Evolutionary conservation across 2,888 invertebrate species (phyloP), one percentile per base, ranked within the genome.

Genomic region (Drosophila sordidula): DNA sequence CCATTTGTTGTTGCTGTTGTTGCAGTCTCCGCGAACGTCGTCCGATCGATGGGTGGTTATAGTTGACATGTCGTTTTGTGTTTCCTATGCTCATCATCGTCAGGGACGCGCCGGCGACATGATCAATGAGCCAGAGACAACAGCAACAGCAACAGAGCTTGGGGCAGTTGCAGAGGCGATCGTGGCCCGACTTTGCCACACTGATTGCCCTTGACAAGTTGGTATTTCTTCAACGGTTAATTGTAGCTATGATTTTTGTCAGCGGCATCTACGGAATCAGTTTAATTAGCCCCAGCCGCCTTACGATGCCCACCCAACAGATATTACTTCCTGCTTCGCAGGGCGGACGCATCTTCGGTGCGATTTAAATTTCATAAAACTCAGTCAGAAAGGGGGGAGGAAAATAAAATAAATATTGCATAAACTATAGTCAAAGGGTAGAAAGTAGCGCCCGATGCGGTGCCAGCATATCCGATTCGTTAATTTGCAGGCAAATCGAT

Each of bases 11-110:
- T 32, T 38, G 32, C 56, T 14, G 51, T 59, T 62, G 55, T 44
- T 56, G 58, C 56, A 57, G 52, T 65, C 52, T 59, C 62, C 70
- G 78, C 49, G 46, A 70, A 68, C 70, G 67, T 71, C 63, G 67
- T 55, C 85, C 87, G 85, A 90, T 89, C 90, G 87, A 90, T 89
- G 89, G 90, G 90, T 89, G 89, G 90, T 89, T 89, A 84, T 79
- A 80, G 88, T 82, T 88, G 89, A 88, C 90, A 89, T 85, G 81
- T 87, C 87, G 87, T 74, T 75, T 75, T 88, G 70, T 87, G 86
- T 79, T 78, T 67, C 74, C 67, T 75, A 51, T 71, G 76, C 75
- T 72, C 75, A 75, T 70, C 78, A 78, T 79, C 75, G 69, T 62
- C 66, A 64, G 78, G 56, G 55, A 58, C 51, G 69, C 70, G 74